Evolutionary conservation across 2,797 vertebrate species (phyloP), one percentile per base, ranked within the genome.

Genomic region (Microcaecilia unicolor): DNA sequence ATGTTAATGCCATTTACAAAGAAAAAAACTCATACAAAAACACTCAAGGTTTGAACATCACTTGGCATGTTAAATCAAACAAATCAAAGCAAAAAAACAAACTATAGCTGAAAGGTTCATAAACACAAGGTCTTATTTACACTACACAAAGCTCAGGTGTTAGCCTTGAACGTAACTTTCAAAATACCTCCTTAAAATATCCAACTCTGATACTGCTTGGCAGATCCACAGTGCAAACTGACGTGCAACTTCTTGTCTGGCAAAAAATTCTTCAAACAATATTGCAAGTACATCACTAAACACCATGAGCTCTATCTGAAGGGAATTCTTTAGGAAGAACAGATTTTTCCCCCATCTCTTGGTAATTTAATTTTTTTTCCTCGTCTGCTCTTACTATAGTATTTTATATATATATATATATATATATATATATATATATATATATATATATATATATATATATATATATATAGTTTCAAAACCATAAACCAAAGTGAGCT

Each of bases 131-230:
- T 87, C 82, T 88, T 96, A 93, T 85, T 83, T 94, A 86, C 83
- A 86, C 89, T 92, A 97, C 91, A 93, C 73, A 92, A 84, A 90
- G 89, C 88, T 90, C 85, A 85, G 87, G 87, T 92, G 86, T 80
- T 85, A 86, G 79, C 78, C 68, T 69, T 74, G 72, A 73, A 80
- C 70, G 18, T 66, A 80, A 84, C 79, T 76, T 72, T 70, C 81
- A 80, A 77, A 74, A 72, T 65, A 67, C 78, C 66, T 79, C 71
- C 67, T 67, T 24, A 73, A 65, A 35, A 34, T 51, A 66, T 35
- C 64, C 70, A 76, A 74, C 55, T 72, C 51, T 58, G 67, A 59
- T 58, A 71, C 82, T 76, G 75, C 70, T 75, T 69, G 64, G 65
- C 57, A 50, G 64, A 78, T 81, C 73, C 84, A 75, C 66, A 67